Evolutionary conservation across 2,888 invertebrate species (phyloP).

Genomic region (Diadromus collaris): DNA sequence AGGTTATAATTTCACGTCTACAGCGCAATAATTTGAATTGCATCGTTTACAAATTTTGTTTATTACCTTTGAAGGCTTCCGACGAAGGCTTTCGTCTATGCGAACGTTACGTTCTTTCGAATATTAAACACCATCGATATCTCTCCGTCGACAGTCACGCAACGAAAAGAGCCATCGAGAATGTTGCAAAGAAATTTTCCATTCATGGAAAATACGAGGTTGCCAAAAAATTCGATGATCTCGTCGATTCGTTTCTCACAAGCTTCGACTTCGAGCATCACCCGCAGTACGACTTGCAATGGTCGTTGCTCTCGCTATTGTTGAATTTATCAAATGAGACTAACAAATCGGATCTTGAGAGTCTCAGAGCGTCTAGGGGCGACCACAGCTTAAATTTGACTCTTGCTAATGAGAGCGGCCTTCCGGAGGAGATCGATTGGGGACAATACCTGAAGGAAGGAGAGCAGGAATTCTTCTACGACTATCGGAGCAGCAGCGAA

Average conservation of each 20-base stretch:
- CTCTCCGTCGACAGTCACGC: conserved; percentile 80
- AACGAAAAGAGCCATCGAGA: conserved; percentile 79
- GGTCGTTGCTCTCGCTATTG: conserved; percentile 80
- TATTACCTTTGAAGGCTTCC: conserved; percentile 71
- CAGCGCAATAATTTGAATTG: conserved; percentile 7
- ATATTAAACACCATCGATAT: conserved; percentile 80
- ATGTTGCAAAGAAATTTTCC: conserved; percentile 79
- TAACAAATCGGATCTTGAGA: conserved; percentile 70
- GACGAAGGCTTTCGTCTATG: conserved; percentile 79
- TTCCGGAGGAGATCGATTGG: conserved; percentile 81
- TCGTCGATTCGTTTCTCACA: conserved; percentile 75
- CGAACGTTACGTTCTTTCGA: conserved; percentile 78
- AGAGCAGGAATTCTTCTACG: conserved; percentile 76
- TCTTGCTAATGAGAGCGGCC: conserved; percentile 68
- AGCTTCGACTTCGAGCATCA: conserved; percentile 77
- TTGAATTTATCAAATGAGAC: conserved; percentile 78
- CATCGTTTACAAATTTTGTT: conserved; percentile 26
- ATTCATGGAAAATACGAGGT: conserved; percentile 80
- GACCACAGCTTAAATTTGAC: conserved; percentile 67
- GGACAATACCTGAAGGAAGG: conserved; percentile 80
- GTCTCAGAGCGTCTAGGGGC: conserved; percentile 63
- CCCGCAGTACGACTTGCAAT: conserved; percentile 80
- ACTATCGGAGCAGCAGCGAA: conserved; percentile 76
- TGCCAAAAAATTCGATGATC: conserved; percentile 78
- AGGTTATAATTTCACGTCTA: conserved; percentile 33